phyloP scores from a whole-genome alignment of 1,140 invertebrate genomes.

The Arion vulgaris region DNA sequence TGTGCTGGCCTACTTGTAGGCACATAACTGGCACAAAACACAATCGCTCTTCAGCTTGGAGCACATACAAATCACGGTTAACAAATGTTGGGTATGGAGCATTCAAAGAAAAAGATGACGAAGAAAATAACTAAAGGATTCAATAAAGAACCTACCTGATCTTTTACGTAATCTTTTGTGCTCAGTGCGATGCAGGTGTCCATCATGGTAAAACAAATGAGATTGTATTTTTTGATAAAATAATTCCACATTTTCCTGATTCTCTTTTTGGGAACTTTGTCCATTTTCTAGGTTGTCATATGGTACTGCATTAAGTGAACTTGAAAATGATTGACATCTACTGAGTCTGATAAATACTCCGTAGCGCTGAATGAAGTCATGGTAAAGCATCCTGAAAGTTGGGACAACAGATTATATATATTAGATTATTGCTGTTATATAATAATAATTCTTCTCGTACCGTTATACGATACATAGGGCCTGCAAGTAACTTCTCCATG shows the following conservation, averaged over 20 bases:
- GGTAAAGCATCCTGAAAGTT: constrained; percentile 76
- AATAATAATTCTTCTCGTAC: too few species aligned
- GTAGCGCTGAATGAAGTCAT: constrained; percentile 93
- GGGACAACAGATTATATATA: background rate
- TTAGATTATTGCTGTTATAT: too few species aligned
- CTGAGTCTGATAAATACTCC: constrained; percentile 81
- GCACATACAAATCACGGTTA: too few species aligned
- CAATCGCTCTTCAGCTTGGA: too few species aligned
- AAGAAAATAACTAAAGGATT: too few species aligned
- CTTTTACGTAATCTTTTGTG: background rate
- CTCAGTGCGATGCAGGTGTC: background rate
- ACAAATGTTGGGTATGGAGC: too few species aligned
- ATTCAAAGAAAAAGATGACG: too few species aligned
- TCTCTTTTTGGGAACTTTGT: background rate
- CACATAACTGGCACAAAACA: too few species aligned
- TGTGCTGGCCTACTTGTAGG: too few species aligned
- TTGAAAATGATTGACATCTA: background rate
- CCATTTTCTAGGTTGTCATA: background rate
- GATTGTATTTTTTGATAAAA: background rate
- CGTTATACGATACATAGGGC: too few species aligned
- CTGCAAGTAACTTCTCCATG: too few species aligned
- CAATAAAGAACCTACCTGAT: constrained; percentile 13
- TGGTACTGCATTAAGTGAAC: too few species aligned
- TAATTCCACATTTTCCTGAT: background rate
- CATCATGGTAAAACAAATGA: background rate